Base-by-base conservation (phyloP, 2,888 invertebrate genomes). In the Schizaphis graminum region DNA sequence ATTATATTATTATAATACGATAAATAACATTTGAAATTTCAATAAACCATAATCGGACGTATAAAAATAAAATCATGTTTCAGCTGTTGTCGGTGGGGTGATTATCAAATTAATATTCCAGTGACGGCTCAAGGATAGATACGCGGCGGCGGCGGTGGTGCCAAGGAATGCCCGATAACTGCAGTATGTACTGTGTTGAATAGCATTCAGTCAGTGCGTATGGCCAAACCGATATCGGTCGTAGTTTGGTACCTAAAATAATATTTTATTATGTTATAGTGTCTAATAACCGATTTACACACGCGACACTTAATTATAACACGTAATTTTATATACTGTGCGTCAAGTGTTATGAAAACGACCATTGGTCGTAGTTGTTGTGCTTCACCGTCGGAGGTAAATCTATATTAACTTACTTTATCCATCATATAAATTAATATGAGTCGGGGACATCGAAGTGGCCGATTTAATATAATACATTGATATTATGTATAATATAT, bases 101-200 rank as follows among this genome's bases (percentile, higher is more conserved):
- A 92, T 87, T 77, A 77, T 89, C 28, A 88, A 67, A 92, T 92
- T 92, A 88, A 88, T 88, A 92, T 92, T 88, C 92, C 88, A 16
- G 41, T 8, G 44, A 88, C 44, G 92, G 41, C 24, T 92, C 88
- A 77, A 92, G 92, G 92, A 92, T 92, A 49, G 91, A 49, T 56
- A 47, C 24, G 8, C 49, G 41, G 41, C 10, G 35, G 57, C 35
- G 88, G 57, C 35, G 88, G 57, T n/a, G 28, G 91, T 86, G 91
- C 84, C 91, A 85, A 92, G 49, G 92, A 92, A 92, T 67, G 35
- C 26, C 28, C 61, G 67, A 49, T 35, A 61, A 49, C 53, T 53
- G 53, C 16, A 21, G 35, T 49, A 24, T 77, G 21, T 13, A 77
- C 10, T 47, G 47, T 49, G 90, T 49, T n/a, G 41, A 49, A 49